These are phyloP conservation scores for Mellivora capensis DNA, from an alignment of 2,113 vertebrate genomes.

Conservation along the genomic window DNA sequence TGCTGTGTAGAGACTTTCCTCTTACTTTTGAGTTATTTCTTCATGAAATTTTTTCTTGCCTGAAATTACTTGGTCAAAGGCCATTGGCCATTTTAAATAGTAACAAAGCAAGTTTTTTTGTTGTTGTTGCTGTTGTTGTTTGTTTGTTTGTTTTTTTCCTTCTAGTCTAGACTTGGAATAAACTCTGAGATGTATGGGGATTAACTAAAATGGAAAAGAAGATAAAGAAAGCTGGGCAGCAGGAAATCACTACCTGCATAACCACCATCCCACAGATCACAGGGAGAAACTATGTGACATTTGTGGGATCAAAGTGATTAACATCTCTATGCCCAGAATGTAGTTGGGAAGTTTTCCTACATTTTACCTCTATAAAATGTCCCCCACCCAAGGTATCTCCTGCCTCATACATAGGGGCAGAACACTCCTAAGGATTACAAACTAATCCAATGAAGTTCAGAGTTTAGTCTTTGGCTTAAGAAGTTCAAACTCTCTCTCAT, in stretches of 20 bases:
- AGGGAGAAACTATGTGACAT: not conserved
- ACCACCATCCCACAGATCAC: not conserved
- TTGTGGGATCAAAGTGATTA: not conserved
- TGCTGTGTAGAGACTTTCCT: not conserved
- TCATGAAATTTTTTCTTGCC: slow-evolving; percentile 10
- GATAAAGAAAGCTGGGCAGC: not conserved
- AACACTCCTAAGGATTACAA: not conserved
- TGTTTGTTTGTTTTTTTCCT: not conserved
- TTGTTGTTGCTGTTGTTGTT: too few species aligned
- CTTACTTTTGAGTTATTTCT: slow-evolving; percentile 32
- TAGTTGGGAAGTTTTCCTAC: not conserved
- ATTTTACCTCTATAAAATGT: not conserved
- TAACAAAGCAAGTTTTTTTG: not conserved
- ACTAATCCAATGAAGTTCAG: not conserved
- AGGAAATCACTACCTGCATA: not conserved
- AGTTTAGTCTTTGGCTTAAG: not conserved
- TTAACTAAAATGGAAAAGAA: not conserved
- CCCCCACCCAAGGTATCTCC: not conserved
- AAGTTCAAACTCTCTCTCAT: not conserved
- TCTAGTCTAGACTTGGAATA: not conserved
- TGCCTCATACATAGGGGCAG: not conserved
- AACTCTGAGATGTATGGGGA: not conserved
- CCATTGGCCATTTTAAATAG: slow-evolving; percentile 11
- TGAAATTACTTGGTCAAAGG: not conserved
- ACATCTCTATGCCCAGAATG: not conserved